Conservation (phyloP, 2,888 invertebrate species). For the Scaptomyza caliginosa region DNA sequence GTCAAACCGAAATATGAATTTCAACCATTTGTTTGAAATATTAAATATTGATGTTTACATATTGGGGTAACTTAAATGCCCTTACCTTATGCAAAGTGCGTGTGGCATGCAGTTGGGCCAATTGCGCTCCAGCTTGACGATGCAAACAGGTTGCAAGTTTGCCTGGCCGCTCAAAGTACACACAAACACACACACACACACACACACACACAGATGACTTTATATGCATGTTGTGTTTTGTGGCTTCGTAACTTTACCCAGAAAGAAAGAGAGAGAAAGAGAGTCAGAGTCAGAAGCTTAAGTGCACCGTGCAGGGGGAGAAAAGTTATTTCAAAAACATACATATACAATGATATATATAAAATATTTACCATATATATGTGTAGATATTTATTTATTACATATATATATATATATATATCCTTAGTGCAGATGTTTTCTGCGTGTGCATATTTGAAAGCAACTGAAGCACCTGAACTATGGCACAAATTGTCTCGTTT, state of each 20-base stretch:
- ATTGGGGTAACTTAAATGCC: constrained; percentile 52
- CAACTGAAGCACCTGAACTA: neutral
- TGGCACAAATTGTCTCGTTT: neutral
- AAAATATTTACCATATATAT: neutral
- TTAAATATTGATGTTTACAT: constrained; percentile 57
- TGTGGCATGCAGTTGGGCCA: constrained; percentile 17
- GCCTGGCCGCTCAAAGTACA: constrained; percentile 9
- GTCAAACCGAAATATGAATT: constrained; percentile 31
- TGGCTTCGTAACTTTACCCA: constrained; percentile 53
- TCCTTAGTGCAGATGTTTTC: constrained; percentile 5
- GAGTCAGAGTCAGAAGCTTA: constrained; percentile 50
- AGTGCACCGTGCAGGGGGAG: constrained; percentile 62
- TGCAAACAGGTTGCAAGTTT: constrained; percentile 74
- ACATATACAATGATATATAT: neutral
- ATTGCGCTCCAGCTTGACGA: constrained; percentile 32
- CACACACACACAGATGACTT: constrained; percentile 1
- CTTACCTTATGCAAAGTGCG: constrained; percentile 31
- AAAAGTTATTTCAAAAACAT: constrained; percentile 56
- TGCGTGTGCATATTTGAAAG: constrained; percentile 7
- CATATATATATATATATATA: constrained; percentile 24
- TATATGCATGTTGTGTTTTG: constrained; percentile 5
- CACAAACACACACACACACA: constrained; percentile 5
- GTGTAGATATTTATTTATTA: constrained; percentile 51
- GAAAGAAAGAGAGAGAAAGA: too few species aligned
- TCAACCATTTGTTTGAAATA: constrained; percentile 55